phyloP scores from a whole-genome alignment of 2,113 vertebrate species.

The Psilopsiagon aymara region DNA sequence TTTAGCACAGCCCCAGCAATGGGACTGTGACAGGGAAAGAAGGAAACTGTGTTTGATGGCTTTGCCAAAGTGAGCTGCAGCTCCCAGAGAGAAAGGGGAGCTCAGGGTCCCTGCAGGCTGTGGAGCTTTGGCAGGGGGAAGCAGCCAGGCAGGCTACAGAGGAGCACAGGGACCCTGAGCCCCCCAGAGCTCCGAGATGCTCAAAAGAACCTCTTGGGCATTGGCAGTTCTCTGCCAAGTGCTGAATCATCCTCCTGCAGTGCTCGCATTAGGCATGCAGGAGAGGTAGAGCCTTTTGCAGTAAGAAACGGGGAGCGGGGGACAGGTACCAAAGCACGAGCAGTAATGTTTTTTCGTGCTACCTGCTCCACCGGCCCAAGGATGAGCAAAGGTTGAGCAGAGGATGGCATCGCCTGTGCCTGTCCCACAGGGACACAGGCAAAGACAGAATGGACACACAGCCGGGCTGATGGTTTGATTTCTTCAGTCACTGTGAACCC shows the following conservation, averaged over 20 bases:
- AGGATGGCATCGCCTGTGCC: not conserved
- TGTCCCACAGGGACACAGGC: not conserved
- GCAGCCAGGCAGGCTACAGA: fast-evolving
- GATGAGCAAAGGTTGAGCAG: not conserved
- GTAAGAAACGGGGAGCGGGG: not conserved
- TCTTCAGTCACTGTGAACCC: not conserved
- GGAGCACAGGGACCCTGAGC: not conserved
- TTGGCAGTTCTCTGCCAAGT: not conserved
- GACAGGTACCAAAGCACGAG: fast-evolving
- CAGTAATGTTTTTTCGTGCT: fast-evolving
- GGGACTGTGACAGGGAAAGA: not conserved
- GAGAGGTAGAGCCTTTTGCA: not conserved
- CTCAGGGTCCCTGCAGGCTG: fast-evolving
- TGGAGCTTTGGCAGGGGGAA: not conserved
- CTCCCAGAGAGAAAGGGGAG: not conserved
- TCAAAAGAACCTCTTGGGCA: not conserved
- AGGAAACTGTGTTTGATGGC: not conserved
- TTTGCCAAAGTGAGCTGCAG: not conserved
- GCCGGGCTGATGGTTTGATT: not conserved
- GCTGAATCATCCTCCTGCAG: constrained; percentile 42
- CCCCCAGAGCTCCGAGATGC: not conserved
- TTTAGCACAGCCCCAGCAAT: not conserved
- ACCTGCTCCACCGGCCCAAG: not conserved
- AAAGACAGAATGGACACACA: not conserved
- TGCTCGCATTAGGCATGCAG: constrained; percentile 4